Base-by-base conservation (phyloP, 2,888 invertebrate species). In the Rhyacophila evoluta region DNA sequence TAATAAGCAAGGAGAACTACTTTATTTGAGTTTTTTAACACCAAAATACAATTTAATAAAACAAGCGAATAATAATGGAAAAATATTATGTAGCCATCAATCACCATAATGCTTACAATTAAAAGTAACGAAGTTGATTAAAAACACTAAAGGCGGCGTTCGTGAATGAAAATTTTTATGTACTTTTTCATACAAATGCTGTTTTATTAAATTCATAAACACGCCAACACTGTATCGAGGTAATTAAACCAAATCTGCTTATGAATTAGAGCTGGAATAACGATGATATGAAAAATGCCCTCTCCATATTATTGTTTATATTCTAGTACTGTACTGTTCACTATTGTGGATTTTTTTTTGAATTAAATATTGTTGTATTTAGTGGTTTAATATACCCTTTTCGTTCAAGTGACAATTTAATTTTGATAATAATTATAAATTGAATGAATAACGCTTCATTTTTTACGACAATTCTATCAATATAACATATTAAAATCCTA, bases 81-180 rank as follows among this genome's bases (percentile, higher is more conserved):
- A 8, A 55, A 55, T 19, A 55, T 55, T 55, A 55, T 55, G 55
- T 25, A 19, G 55, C 15, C 19, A 19, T 55, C 19, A 10, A 25
- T 55, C 19, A 8, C 19, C 12, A 25, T 25, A 55, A 55, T 55
- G 55, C 55, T 55, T 19, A 19, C 19, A 55, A 55, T 55, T 55
- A 55, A 55, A 55, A 55, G 25, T 55, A 55, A 55, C 55, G 19
- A 55, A 55, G 55, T 55, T 55, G 55, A 55, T 55, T 55, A 55
- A 55, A 55, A 55, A 55, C 19, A 55, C 55, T 55, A 55, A 55
- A 19, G 55, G 55, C 15, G 25, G 55, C 15, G 19, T 25, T 55
- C 12, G 55, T 55, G 55, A 55, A 55, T 55, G 55, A 55, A 55
- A 19, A 55, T 19, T 33, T 2, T 33, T 33, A 33, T 55, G 8